Conservation (phyloP, 1,140 invertebrate genomes). For the Drosophila melanica region DNA sequence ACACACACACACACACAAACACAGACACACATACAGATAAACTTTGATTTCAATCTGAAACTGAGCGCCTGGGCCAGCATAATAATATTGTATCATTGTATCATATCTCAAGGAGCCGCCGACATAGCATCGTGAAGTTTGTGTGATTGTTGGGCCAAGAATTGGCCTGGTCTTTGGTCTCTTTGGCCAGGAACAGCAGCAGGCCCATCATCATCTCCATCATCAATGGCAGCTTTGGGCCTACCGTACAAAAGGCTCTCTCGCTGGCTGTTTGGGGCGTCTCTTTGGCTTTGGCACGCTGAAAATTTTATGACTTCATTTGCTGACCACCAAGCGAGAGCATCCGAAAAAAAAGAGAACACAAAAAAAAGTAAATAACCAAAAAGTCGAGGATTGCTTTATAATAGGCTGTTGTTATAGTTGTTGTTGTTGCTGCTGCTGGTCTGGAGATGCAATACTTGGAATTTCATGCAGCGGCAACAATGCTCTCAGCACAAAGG, state of each 20-base stretch:
- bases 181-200: constrained; percentile 3
- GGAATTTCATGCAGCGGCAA: constrained; percentile 76
- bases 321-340: constrained; percentile 74
- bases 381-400: constrained; percentile 52
- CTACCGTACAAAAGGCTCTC: constrained; percentile 62
- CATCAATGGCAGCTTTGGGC: constrained; percentile 77
- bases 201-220: constrained; percentile 73
- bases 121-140: constrained; percentile 37
- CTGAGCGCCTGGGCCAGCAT: constrained; percentile 64
- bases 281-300: constrained; percentile 69
- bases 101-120: constrained; percentile 68
- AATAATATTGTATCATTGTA: constrained; percentile 83
- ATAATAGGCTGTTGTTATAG: constrained; percentile 64
- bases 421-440: constrained; percentile 29
- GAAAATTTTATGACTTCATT: constrained; percentile 83
- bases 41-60: constrained; percentile 80
- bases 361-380: constrained; percentile 36
- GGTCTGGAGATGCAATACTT: constrained; percentile 63
- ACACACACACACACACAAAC: constrained; percentile 22
- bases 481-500: constrained; percentile 66
- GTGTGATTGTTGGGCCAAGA: constrained; percentile 40
- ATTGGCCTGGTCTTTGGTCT: constrained; percentile 8
- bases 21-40: constrained; percentile 19
- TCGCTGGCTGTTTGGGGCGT: constrained; percentile 18
- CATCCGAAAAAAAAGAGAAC: constrained; percentile 43